Evolutionary conservation across 2,797 vertebrate genomes (phyloP), one percentile per base, ranked within the genome.

Genomic region (Pseudomugil gertrudae): DNA sequence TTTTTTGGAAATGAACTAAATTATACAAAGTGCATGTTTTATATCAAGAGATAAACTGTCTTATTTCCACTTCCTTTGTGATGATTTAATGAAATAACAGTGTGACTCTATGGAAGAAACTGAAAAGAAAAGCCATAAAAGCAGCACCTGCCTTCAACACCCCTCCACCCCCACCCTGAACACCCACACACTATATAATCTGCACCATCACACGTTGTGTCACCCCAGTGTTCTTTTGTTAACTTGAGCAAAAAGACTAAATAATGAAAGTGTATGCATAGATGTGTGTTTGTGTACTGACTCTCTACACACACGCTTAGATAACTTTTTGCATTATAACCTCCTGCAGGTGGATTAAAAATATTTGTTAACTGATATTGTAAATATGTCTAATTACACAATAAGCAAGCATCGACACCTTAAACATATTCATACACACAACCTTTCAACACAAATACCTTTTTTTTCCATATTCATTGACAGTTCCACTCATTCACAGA

Each of bases 141-240:
- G 13, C 38, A 57, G 15, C 58, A 58, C 55, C 54, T 70, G 53
- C 50, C 33, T 50, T 36, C 19, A 24, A 17, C 48, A 32, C 38
- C n/a, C n/a, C n/a, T n/a, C n/a, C n/a, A n/a, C n/a, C n/a, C n/a
- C n/a, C n/a, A n/a, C n/a, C 17, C 17, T 21, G 24, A 23, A 27
- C 40, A n/a, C 36, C 17, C 15, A 4, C 30, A 3, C 27, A 50
- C 23, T 51, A 33, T 54, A 57, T 63, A 67, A 40, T 30, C 50
- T 54, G 26, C 60, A 30, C 35, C 65, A 61, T 66, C 59, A 30
- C 54, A 66, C 50, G 75, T 59, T 69, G 57, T 64, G 57, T 63
- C n/a, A n/a, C n/a, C 50, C 45, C 71, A 56, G 52, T 77, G 70
- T 74, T 69, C 43, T 38, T 79, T 75, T 79, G 45, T 75, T 75